These are phyloP conservation scores for Hemibates koningsi DNA, from an alignment of 2,113 vertebrate genomes.

Conservation along the genomic window DNA sequence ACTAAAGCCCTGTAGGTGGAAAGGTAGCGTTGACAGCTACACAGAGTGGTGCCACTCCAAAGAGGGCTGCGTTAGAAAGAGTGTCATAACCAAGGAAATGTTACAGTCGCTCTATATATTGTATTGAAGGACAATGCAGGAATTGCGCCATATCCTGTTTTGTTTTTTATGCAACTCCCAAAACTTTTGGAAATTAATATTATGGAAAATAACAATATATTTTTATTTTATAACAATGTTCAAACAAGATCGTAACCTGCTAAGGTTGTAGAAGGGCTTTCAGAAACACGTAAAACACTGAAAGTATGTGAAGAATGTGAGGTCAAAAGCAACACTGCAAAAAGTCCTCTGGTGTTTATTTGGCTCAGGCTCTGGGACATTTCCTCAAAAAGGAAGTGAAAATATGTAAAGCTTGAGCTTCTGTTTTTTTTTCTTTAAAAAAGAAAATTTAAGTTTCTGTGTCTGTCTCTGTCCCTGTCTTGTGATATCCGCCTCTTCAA, in stretches of 20 bases:
- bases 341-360: constrained; percentile 62
- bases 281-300: neutral
- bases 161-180: neutral
- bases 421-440: constrained; percentile 30
- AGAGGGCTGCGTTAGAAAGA: neutral
- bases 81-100: neutral
- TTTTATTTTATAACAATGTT: neutral
- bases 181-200: neutral
- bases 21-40: constrained; percentile 55
- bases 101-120: neutral
- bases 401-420: constrained; percentile 71
- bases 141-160: neutral
- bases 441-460: constrained; percentile 42
- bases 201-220: neutral
- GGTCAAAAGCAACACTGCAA: constrained; percentile 38
- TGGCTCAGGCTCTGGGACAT: constrained; percentile 52
- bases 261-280: neutral
- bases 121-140: neutral
- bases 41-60: constrained; percentile 39
- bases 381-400: constrained; percentile 76
- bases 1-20: constrained; percentile 48
- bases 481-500: constrained; percentile 59
- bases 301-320: constrained; percentile 53
- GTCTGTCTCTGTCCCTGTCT: constrained; percentile 46
- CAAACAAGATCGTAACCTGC: neutral